Conservation (phyloP, 2,113 vertebrate species). For the Elachura formosa region DNA sequence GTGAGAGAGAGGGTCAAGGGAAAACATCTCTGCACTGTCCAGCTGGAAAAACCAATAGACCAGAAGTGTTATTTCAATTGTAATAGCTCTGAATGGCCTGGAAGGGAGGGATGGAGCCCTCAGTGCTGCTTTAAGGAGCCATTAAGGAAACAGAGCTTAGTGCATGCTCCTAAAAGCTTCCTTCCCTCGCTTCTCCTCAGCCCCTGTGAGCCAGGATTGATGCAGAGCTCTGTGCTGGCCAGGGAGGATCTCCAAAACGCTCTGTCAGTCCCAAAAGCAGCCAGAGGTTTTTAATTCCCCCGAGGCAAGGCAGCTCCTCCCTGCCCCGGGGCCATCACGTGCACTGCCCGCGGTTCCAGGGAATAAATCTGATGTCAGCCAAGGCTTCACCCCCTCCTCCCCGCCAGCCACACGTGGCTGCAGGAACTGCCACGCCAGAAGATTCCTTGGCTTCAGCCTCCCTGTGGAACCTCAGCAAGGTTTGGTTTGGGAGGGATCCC, state of each 20-base stretch:
- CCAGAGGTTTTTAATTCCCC: neutral
- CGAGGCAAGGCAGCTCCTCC: neutral
- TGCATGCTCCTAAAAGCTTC: neutral
- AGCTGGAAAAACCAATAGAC: neutral
- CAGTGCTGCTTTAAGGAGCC: neutral
- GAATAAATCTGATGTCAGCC: neutral
- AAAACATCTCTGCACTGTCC: neutral
- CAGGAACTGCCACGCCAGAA: neutral
- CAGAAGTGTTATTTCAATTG: neutral
- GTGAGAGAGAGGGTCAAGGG: neutral
- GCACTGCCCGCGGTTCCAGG: neutral
- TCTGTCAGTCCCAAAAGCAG: neutral
- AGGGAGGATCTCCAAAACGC: neutral
- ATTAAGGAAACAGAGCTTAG: neutral
- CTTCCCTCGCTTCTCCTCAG: neutral
- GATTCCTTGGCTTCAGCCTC: neutral
- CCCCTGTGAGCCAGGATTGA: neutral
- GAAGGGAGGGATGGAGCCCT: neutral
- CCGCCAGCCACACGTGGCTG: neutral
- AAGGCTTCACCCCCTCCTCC: neutral
- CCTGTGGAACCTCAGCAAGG: neutral
- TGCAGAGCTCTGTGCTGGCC: neutral
- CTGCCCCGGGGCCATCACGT: neutral
- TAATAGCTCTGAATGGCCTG: neutral
- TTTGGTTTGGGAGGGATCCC: neutral